phyloP scores from a whole-genome alignment of 2,888 invertebrate species.

The Callyntrura guangdongensis region DNA sequence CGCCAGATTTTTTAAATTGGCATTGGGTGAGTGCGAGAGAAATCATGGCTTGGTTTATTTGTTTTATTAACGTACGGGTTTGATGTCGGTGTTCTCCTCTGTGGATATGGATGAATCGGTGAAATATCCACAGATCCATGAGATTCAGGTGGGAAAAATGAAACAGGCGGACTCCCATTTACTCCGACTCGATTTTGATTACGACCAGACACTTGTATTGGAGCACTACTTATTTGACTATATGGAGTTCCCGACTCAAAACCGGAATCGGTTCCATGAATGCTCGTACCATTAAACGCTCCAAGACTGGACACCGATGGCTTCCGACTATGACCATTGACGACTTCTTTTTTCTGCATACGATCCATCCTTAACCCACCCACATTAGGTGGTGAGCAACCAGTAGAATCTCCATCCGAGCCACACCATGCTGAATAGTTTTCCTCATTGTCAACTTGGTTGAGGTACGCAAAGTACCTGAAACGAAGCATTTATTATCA shows the following conservation, averaged over 20 bases:
- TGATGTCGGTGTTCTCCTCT: slow-evolving; percentile 51
- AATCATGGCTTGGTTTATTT: no score
- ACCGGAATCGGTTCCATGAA: slow-evolving; percentile 54
- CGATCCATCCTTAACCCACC: slow-evolving; percentile 49
- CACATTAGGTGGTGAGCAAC: slow-evolving; percentile 80
- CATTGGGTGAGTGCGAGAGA: no score
- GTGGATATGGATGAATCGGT: slow-evolving; percentile 58
- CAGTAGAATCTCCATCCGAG: slow-evolving; percentile 82
- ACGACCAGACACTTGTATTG: slow-evolving; percentile 61
- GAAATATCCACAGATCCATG: slow-evolving; percentile 51
- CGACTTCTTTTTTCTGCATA: slow-evolving; percentile 18
- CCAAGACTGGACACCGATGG: slow-evolving; percentile 66
- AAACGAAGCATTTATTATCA: background rate
- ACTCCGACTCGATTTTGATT: background rate
- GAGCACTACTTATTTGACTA: slow-evolving; percentile 61
- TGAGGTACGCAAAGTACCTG: slow-evolving; percentile 80
- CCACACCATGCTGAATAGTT: slow-evolving; percentile 63
- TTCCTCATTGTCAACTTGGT: slow-evolving; percentile 77
- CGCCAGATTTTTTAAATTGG: no score
- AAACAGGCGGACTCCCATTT: slow-evolving; percentile 56
- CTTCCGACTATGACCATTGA: slow-evolving; percentile 60
- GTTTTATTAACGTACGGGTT: slow-evolving; percentile 73
- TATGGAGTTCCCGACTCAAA: slow-evolving; percentile 56
- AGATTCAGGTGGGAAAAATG: slow-evolving; percentile 34
- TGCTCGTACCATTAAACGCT: slow-evolving; percentile 44